Base-by-base conservation (phyloP, 2,888 invertebrate genomes). In the Patella caerulea region DNA sequence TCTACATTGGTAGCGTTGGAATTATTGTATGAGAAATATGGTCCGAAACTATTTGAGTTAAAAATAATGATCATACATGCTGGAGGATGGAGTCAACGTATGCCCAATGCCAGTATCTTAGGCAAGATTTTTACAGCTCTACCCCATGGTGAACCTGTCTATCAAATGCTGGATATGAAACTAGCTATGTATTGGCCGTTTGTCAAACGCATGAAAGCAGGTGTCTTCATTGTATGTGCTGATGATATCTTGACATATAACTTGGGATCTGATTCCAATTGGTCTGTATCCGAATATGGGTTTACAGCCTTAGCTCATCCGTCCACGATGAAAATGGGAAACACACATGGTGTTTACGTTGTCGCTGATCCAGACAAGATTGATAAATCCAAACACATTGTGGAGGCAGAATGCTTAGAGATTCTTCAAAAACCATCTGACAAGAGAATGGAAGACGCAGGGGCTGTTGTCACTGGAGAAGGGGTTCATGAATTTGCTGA, bases 41-140 rank as follows among this genome's bases (percentile, higher is more conserved):
- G 89, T 12, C 85, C 85, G 9, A 81, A 83, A 24, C 79, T 92
- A 72, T 87, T 83, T 78, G 71, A 79, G 5, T 84, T 82, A 82
- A 86, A 87, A 73, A 85, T 92, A 2, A 85, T 93, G 14, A 84
- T 93, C 17, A 91, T 93, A 29, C 92, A 92, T 83, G 91, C 92
- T 72, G 93, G 93, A 15, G 93, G 93, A 2, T 90, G 91, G 84
- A 93, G 93, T 80, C 91, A 92, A 84, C 84, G 93, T n/a, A 88
- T 93, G 82, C 93, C 93, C 11, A 92, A 91, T 79, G 89, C 92
- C 34, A 91, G 91, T 78, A 88, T 91, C 19, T 86, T 92, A 12
- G 93, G 93, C 3, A 93, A 93, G 83, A 86, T 93, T 4, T 93
- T 93, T 81, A 89, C 91, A 17, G 88, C 92, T 55, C 81, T 92